Conservation (phyloP, 2,888 invertebrate species). For the Meta bourneti region DNA sequence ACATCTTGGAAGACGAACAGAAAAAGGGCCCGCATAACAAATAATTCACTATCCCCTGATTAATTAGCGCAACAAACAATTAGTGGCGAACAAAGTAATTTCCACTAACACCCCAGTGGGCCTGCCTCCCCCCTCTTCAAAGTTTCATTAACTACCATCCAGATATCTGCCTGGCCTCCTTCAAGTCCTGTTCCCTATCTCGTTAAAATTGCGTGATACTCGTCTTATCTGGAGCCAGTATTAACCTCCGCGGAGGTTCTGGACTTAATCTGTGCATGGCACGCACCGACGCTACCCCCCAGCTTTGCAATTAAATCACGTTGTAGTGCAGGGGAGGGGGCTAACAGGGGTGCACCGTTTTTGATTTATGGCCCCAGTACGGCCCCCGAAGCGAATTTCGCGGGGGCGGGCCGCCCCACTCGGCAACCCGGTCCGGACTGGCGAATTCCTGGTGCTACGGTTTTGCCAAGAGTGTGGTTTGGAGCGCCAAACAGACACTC, state of each 20-base stretch:
- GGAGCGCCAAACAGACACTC: too few relatives aligned
- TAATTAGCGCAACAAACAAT: constrained; percentile 76
- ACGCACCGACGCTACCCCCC: constrained; percentile 55
- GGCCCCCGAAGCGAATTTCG: constrained; percentile 68
- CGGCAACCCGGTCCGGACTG: constrained; percentile 12
- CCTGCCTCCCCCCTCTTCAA: constrained; percentile 27
- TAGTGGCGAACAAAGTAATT: constrained; percentile 74
- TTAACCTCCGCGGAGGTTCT: constrained; percentile 59
- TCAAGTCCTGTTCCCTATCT: constrained; percentile 32
- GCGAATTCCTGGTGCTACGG: neutral
- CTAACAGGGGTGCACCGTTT: constrained; percentile 20
- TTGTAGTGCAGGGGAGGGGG: constrained; percentile 27
- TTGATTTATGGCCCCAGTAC: constrained; percentile 71
- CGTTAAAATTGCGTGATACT: constrained; percentile 74
- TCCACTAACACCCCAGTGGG: constrained; percentile 65
- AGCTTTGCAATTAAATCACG: constrained; percentile 75
- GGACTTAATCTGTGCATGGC: constrained; percentile 68
- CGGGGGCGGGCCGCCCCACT: constrained; percentile 60
- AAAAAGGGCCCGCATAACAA: constrained; percentile 31
- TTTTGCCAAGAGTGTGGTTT: too few relatives aligned
- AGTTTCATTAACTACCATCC: constrained; percentile 70
- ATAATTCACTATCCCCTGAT: constrained; percentile 52
- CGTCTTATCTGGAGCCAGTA: constrained; percentile 68
- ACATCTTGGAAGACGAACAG: neutral
- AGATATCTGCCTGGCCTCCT: constrained; percentile 20